A percentile compares a stretch with the other conserved stretches of the same genome.
Evolutionary conservation across 2,113 vertebrate species (phyloP).

Genomic region (Ophiodon elongatus): DNA sequence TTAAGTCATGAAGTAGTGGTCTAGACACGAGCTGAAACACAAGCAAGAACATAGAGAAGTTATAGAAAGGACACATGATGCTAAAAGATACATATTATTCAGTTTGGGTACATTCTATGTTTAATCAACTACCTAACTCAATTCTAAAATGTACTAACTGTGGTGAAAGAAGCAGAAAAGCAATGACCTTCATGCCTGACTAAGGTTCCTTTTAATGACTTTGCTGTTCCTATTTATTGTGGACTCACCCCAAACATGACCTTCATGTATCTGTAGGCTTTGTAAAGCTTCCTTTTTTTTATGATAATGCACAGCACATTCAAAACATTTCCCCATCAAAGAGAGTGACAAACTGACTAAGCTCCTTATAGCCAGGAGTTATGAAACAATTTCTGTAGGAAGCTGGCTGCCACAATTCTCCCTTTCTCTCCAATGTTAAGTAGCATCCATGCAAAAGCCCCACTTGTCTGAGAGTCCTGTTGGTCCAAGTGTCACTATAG

Average conservation of each 20-base stretch:
- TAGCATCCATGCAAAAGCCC: conserved; percentile 42
- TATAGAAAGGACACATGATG: too few relatives aligned
- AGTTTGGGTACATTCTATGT: too few relatives aligned
- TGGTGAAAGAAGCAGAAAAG: neutral
- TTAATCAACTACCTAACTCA: neutral
- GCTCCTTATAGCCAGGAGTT: conserved; percentile 33
- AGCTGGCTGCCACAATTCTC: conserved; percentile 5
- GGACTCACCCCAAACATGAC: neutral
- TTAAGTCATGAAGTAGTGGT: conserved; percentile 14
- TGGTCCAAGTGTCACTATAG: conserved; percentile 54
- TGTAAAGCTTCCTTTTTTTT: neutral
- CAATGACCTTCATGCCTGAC: neutral
- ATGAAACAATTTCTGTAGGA: conserved; percentile 58
- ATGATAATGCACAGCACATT: neutral
- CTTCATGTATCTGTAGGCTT: neutral
- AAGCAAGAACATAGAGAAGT: neutral
- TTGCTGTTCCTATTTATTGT: neutral
- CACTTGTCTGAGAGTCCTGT: conserved; percentile 37
- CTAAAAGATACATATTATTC: neutral
- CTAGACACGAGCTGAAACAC: conserved; percentile 14
- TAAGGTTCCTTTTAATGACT: neutral
- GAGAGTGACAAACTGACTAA: conserved; percentile 33
- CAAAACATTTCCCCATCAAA: conserved; percentile 13
- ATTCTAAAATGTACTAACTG: neutral
- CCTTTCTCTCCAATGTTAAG: conserved; percentile 32